A percentile compares a stretch with the other conserved stretches of the same genome.
These are phyloP conservation scores for Diarsia rubi DNA, from an alignment of 2,888 invertebrate species.

Conservation along the genomic window DNA sequence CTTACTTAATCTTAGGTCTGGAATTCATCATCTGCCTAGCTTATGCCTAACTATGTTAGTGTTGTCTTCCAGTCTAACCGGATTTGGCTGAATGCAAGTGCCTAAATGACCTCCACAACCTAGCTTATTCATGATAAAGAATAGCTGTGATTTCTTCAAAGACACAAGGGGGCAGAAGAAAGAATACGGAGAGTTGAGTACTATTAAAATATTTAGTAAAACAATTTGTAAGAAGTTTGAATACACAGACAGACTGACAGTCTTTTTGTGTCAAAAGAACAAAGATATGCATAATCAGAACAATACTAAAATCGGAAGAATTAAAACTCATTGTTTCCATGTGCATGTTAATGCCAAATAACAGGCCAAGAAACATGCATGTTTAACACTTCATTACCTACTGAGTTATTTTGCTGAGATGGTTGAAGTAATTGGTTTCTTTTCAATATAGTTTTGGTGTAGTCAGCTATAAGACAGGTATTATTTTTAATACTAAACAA, in stretches of 20 bases:
- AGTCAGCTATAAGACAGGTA: no score
- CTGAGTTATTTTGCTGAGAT: neutral
- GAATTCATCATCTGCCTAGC: neutral
- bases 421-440: neutral
- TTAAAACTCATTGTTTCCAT: constrained; percentile 14
- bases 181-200: neutral
- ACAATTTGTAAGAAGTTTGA: neutral
- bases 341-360: constrained; percentile 24
- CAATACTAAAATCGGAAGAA: neutral
- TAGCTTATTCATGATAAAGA: neutral
- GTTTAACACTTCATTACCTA: constrained; percentile 14
- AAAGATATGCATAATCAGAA: neutral
- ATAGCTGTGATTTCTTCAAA: neutral
- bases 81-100: no score
- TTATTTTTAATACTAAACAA: no score
- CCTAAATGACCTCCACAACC: no score
- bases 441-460: neutral
- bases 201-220: no score
- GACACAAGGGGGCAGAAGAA: neutral
- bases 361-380: neutral
- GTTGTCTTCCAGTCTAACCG: no score
- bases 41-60: no score
- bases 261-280: neutral
- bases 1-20: neutral
- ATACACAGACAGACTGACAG: neutral